Evolutionary conservation across 2,113 vertebrate genomes (phyloP).

Genomic region (Mesocricetus auratus): DNA sequence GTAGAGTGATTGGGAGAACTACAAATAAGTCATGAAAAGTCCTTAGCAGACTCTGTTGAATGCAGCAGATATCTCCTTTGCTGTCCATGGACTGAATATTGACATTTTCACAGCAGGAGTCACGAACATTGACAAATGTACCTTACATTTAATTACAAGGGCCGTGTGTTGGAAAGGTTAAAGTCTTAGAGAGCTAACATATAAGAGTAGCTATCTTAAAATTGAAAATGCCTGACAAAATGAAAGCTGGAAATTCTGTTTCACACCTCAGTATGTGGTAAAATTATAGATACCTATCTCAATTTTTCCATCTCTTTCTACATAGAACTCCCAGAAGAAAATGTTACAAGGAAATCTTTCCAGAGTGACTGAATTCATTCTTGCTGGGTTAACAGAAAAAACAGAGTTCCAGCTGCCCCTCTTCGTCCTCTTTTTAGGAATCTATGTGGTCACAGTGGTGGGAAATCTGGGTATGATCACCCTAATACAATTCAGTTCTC

Average conservation of each 20-base stretch:
- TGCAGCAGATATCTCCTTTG: not conserved
- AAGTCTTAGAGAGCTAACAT: not conserved
- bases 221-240: not conserved
- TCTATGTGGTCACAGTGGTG: not conserved
- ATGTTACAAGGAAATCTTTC: slow-evolving; percentile 44
- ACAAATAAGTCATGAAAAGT: not conserved
- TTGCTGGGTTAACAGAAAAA: not conserved
- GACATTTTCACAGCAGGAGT: not conserved
- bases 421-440: slow-evolving; percentile 27
- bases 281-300: not conserved
- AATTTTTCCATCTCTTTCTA: not conserved
- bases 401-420: slow-evolving; percentile 41
- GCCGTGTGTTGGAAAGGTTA: not conserved
- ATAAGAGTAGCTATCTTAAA: not conserved
- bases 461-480: slow-evolving; percentile 51
- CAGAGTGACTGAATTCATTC: slow-evolving; percentile 43
- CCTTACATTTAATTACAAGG: not conserved
- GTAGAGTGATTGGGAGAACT: too few species aligned
- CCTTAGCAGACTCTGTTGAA: not conserved
- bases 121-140: not conserved
- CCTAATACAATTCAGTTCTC: not conserved
- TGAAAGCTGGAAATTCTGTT: not conserved
- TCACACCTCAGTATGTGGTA: not conserved
- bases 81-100: not conserved
- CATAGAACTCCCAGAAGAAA: not conserved